A percentile compares a stretch with the other conserved stretches of the same genome.
phyloP scores from a whole-genome alignment of 2,888 invertebrate genomes.

The Yponomeuta malinellus region DNA sequence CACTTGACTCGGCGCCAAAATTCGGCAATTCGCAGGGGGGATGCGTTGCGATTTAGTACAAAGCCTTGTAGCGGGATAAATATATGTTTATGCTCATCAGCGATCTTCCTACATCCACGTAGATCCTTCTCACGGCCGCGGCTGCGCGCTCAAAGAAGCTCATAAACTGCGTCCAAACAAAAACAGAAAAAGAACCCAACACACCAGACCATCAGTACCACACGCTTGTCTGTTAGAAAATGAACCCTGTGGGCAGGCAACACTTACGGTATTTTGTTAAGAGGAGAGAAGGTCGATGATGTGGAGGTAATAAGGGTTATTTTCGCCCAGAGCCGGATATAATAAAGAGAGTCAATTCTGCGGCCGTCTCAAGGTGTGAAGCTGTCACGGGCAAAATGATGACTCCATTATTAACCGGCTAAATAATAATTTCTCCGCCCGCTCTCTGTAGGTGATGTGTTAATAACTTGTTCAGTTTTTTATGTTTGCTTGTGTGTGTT shows the following conservation, averaged over 20 bases:
- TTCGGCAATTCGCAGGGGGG: too few relatives aligned
- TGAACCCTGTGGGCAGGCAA: background rate
- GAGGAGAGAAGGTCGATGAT: background rate
- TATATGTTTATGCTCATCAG: background rate
- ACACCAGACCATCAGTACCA: slow-evolving; percentile 1
- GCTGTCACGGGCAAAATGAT: slow-evolving; percentile 70
- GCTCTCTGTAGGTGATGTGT: slow-evolving; percentile 47
- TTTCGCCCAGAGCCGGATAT: slow-evolving; percentile 30
- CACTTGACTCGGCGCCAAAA: too few relatives aligned
- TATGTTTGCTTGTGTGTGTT: slow-evolving; percentile 31
- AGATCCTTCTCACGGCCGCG: slow-evolving; percentile 13
- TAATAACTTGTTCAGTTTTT: slow-evolving; percentile 46
- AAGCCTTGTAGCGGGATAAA: background rate
- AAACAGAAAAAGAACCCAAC: slow-evolving; percentile 35
- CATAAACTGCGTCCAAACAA: slow-evolving; percentile 48
- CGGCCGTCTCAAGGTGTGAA: slow-evolving; percentile 67
- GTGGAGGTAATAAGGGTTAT: background rate
- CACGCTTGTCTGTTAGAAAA: background rate
- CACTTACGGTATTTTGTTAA: background rate
- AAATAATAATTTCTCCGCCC: slow-evolving; percentile 59
- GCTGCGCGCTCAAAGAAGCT: slow-evolving; percentile 49
- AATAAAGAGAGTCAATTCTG: slow-evolving; percentile 67
- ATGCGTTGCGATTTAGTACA: too few relatives aligned
- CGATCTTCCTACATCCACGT: slow-evolving; percentile 20
- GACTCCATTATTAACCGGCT: slow-evolving; percentile 70